Percentiles rank a stretch among this genome's conserved stretches.
Evolutionary conservation across 2,113 vertebrate genomes (phyloP).

Genomic region (Podiceps cristatus): DNA sequence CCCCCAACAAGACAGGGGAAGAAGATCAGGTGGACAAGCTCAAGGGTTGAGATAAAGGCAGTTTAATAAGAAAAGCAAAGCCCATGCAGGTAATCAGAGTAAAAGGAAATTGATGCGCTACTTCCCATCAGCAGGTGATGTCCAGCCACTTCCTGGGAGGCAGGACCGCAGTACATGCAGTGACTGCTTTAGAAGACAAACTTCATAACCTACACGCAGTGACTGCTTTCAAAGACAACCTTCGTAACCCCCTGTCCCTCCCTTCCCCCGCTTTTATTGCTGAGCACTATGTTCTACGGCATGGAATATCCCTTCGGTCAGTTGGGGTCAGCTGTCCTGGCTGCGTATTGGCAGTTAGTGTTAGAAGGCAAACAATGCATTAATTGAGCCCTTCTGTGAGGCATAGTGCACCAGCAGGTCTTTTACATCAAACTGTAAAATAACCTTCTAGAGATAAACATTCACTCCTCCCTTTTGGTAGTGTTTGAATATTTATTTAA

Average conservation of each 20-base stretch:
- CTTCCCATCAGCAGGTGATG: neutral
- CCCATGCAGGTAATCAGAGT: fast-evolving
- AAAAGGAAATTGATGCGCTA: neutral
- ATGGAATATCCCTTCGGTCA: neutral
- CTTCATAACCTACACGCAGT: neutral
- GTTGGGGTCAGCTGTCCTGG: neutral
- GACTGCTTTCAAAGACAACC: neutral
- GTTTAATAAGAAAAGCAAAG: neutral
- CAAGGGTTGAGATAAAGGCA: neutral
- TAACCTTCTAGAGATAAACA: neutral
- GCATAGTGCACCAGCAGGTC: neutral
- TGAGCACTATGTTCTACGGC: neutral
- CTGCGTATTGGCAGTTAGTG: neutral
- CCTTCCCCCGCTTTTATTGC: neutral
- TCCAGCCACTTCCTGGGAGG: neutral
- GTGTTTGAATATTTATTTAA: neutral
- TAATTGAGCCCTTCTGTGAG: neutral
- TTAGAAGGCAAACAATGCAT: neutral
- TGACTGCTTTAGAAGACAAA: neutral
- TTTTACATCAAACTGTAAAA: neutral
- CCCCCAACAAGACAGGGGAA: neutral
- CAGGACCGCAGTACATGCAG: neutral
- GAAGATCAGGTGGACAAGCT: neutral
- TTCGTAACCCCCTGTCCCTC: fast-evolving
- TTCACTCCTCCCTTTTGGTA: neutral